A percentile compares a stretch with the other conserved stretches of the same genome.
Conservation (phyloP, 2,113 vertebrate genomes). For the Myotis lucifugus region DNA sequence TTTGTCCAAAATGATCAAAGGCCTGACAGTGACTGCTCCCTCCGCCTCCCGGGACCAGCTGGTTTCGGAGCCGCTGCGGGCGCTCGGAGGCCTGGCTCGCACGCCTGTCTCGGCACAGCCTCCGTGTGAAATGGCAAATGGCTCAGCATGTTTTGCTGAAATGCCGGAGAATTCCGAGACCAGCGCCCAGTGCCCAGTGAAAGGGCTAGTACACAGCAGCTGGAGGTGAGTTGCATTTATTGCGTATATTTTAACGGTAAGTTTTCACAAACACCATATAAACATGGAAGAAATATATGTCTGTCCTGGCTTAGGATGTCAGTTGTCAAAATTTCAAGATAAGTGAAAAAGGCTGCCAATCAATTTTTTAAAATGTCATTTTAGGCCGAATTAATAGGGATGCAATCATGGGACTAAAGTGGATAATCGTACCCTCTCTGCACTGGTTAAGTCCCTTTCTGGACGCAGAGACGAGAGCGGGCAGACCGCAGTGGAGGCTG, state of each 20-base stretch:
- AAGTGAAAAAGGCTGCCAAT: background rate
- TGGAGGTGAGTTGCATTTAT: background rate
- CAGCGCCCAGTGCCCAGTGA: background rate
- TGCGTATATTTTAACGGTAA: background rate
- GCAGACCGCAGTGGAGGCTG: background rate
- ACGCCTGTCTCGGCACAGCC: background rate
- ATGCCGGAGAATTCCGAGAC: background rate
- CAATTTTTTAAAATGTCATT: background rate
- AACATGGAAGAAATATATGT: background rate
- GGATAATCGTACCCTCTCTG: background rate
- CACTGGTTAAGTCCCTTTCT: background rate
- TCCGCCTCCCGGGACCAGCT: background rate
- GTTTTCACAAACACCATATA: background rate
- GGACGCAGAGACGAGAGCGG: background rate
- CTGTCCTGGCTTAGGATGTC: background rate
- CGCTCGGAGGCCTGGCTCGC: fast-evolving
- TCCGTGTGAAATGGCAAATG: too few species aligned
- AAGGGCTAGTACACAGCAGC: background rate
- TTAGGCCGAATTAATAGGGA: background rate
- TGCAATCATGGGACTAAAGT: background rate
- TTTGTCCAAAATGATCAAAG: background rate
- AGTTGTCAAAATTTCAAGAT: background rate
- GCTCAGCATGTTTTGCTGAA: too few species aligned
- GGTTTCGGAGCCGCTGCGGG: background rate
- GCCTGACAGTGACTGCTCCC: too few species aligned